Base-by-base conservation (phyloP, 2,113 vertebrate genomes). In the Chamaea fasciata region DNA sequence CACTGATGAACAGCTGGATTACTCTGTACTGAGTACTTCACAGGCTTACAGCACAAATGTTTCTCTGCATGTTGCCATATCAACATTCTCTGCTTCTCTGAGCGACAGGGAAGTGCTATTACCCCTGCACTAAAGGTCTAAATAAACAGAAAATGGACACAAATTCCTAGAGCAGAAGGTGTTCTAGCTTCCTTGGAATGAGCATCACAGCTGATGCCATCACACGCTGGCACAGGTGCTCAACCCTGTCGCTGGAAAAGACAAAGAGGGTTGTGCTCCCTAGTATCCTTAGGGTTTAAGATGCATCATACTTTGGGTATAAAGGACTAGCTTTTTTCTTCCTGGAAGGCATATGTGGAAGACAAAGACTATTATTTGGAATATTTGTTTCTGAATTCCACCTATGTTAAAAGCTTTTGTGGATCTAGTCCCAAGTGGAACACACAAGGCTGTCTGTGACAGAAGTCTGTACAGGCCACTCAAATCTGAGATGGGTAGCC, bases 41-140 rank as follows among this genome's bases (percentile, higher is more conserved):
- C 1, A 35, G 0, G 6, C 13, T 5, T 68, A 50, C 53, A 93
- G 49, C 41, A 71, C 53, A 76, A 80, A 37, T 69, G 41, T 27
- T 68, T 56, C 78, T 71, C 2, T 0, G 9, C 27, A 50, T 27
- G 39, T 7, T 63, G 20, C 68, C 4, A 0, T 15, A 52, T 16
- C 39, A 82, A 70, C 14, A 5, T 84, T 50, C 62, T 78, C 47
- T 42, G 8, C 41, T 69, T 69, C 70, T 68, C 55, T 16, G 27
- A 92, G n/a, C 2, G 3, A 68, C 30, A 67, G 16, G 21, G 11
- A 77, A 89, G 31, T 21, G 31, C 30, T 70, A 47, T 44, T 46
- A 35, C 3, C 3, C 8, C 11, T 55, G 6, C 52, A 68, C 28
- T 59, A 59, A 13, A 55, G 7, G 11, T 47, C 26, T 33, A 86